Conservation (phyloP, 2,113 vertebrate genomes). For the Tragelaphus buxtoni region DNA sequence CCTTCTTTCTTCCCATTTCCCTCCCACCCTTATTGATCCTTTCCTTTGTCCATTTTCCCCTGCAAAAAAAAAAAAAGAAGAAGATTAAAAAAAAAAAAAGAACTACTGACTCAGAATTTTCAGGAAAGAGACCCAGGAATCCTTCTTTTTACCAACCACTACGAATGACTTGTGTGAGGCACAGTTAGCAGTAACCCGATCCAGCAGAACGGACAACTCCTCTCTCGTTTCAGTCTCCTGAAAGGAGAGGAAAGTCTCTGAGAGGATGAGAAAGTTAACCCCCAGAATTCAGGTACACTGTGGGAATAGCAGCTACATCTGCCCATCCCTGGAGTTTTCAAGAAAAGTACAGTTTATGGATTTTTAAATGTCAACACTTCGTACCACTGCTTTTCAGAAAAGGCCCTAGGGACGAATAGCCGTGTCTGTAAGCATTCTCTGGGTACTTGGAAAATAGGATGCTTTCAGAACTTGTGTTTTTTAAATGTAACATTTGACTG, state of each 20-base stretch:
- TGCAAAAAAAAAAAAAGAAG: too few relatives aligned
- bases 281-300: not conserved
- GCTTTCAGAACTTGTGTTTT: not conserved
- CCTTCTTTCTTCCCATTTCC: too few relatives aligned
- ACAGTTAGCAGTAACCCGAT: not conserved
- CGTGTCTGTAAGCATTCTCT: not conserved
- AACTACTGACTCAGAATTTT: not conserved
- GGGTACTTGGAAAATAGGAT: not conserved
- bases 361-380: slow-evolving; percentile 54
- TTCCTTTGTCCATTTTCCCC: too few relatives aligned
- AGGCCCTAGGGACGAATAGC: not conserved
- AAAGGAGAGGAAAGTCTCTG: not conserved
- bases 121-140: not conserved
- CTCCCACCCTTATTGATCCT: too few relatives aligned
- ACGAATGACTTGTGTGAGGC: rapidly evolving
- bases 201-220: not conserved
- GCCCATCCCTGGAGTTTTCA: not conserved
- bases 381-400: not conserved
- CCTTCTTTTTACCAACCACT: not conserved
- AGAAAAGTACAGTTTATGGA: not conserved
- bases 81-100: not conserved
- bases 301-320: not conserved
- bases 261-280: not conserved
- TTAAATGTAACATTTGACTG: not conserved
- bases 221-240: not conserved